Evolutionary conservation across 2,113 vertebrate genomes (phyloP).

Genomic region (Ammodramus savannarum): DNA sequence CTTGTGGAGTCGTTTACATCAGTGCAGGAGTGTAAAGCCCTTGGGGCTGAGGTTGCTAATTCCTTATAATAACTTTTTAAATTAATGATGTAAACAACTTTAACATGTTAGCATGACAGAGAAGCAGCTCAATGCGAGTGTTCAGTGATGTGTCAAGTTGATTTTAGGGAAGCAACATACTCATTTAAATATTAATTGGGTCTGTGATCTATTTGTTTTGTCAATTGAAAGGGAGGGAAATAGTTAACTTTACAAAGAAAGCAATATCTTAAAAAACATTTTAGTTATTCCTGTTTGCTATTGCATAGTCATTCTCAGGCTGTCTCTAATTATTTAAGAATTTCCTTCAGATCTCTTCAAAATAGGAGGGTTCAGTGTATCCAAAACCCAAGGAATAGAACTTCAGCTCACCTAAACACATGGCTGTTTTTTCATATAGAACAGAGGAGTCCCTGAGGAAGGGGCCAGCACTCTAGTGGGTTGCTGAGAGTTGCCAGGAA

Average conservation of each 20-base stretch:
- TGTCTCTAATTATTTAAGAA: neutral
- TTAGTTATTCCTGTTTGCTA: neutral
- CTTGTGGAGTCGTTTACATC: neutral
- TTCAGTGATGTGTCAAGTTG: neutral
- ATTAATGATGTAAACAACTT: constrained; percentile 31
- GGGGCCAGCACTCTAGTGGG: neutral
- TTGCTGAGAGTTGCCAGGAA: neutral
- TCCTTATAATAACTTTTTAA: constrained; percentile 14
- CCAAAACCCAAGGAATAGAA: neutral
- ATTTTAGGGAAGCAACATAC: neutral
- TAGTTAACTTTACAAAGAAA: neutral
- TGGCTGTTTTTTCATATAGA: neutral
- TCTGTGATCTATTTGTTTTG: neutral
- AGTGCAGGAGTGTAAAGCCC: neutral
- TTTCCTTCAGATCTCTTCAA: neutral
- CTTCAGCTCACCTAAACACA: neutral
- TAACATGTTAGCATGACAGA: neutral
- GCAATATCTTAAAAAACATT: neutral
- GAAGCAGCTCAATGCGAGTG: neutral
- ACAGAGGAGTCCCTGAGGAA: neutral
- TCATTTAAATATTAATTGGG: neutral
- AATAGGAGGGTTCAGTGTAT: neutral
- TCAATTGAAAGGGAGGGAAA: neutral
- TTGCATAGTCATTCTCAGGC: neutral
- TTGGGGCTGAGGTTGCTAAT: constrained; percentile 3